Percentiles rank a stretch among this genome's conserved stretches.
Evolutionary conservation across 2,888 invertebrate genomes (phyloP).

Genomic region (Phalangium opilio): DNA sequence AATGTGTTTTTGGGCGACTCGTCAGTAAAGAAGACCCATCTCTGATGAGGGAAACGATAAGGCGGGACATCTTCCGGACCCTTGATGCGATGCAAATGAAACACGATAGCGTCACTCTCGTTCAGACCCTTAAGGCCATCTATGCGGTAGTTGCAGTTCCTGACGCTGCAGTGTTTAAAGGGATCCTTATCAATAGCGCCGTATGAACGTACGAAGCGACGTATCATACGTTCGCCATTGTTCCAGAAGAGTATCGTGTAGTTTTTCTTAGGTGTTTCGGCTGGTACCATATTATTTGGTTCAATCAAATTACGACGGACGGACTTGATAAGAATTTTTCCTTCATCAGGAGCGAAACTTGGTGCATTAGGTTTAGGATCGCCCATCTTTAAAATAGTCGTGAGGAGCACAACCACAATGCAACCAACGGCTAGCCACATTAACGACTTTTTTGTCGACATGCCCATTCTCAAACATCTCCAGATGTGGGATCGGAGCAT

Average conservation of each 20-base stretch:
- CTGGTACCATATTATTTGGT: no score
- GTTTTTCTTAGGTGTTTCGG: no score
- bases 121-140: slow-evolving; percentile 37
- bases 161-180: slow-evolving; percentile 43
- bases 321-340: no score
- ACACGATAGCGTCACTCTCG: slow-evolving; percentile 47
- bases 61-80: slow-evolving; percentile 39
- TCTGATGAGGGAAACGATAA: slow-evolving; percentile 37
- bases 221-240: slow-evolving; percentile 40
- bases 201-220: slow-evolving; percentile 40
- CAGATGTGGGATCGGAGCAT: no score
- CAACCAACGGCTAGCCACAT: no score
- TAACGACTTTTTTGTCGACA: no score
- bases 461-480: no score
- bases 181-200: slow-evolving; percentile 36
- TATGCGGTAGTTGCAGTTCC: slow-evolving; percentile 43
- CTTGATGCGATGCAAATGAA: slow-evolving; percentile 40
- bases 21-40: slow-evolving; percentile 54
- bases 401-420: no score
- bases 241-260: slow-evolving; percentile 45
- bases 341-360: no score
- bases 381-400: no score
- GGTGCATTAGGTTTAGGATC: no score
- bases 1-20: slow-evolving; percentile 49
- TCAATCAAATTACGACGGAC: no score